These are phyloP conservation scores for Dasypolia templi DNA, from an alignment of 2,888 invertebrate genomes.

Conservation along the genomic window DNA sequence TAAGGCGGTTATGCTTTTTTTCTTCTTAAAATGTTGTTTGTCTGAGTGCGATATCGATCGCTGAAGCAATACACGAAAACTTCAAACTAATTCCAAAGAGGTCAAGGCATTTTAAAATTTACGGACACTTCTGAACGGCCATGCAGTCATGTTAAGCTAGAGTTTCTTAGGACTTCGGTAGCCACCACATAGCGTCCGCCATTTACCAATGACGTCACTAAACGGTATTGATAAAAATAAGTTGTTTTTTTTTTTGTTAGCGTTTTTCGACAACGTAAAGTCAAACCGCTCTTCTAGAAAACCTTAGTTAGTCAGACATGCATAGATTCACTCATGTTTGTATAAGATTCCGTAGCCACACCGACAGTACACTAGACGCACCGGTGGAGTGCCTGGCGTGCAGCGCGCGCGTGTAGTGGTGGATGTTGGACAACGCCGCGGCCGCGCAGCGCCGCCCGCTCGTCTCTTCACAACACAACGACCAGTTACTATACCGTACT, in stretches of 20 bases:
- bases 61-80: not conserved
- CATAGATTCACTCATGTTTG: slow-evolving; percentile 23
- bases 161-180: too few relatives aligned
- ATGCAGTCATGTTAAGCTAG: not conserved
- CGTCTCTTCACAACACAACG: slow-evolving; percentile 80
- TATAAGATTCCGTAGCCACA: slow-evolving; percentile 30
- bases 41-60: not conserved
- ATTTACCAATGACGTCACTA: too few relatives aligned
- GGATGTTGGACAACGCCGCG: slow-evolving; percentile 92
- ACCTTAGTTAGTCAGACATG: not conserved
- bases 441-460: slow-evolving; percentile 91
- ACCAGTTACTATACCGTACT: slow-evolving; percentile 4
- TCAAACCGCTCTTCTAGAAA: too few relatives aligned
- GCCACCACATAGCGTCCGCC: too few relatives aligned
- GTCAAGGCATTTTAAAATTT: not conserved
- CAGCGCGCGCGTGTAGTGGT: slow-evolving; percentile 91
- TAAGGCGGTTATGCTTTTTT: too few relatives aligned
- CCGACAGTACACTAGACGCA: slow-evolving; percentile 65
- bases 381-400: slow-evolving; percentile 75
- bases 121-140: not conserved
- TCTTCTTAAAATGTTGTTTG: not conserved
- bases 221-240: too few relatives aligned
- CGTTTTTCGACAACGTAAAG: too few relatives aligned
- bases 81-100: not conserved
- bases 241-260: not conserved